These are phyloP conservation scores for Stenodera caucasica DNA, from an alignment of 2,888 invertebrate genomes.

Conservation along the genomic window DNA sequence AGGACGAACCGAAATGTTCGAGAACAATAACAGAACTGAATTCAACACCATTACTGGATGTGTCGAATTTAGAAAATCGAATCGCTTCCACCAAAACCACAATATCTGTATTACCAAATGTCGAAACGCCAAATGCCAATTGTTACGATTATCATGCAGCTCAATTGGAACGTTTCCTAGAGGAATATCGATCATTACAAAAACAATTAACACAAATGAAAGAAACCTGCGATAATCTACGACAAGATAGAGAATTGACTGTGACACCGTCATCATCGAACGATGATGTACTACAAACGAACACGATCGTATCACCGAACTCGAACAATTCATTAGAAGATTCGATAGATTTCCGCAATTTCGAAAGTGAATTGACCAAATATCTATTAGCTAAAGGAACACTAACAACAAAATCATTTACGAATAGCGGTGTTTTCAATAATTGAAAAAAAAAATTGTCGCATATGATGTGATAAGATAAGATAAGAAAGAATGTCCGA, in stretches of 20 bases:
- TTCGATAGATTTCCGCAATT: conserved; percentile 58
- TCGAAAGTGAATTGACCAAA: conserved; percentile 59
- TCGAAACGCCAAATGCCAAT: conserved; percentile 53
- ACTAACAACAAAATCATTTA: conserved; percentile 36
- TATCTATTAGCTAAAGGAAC: conserved; percentile 48
- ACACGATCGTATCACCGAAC: conserved; percentile 55
- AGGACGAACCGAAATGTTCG: conserved; percentile 51
- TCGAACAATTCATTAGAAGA: conserved; percentile 55
- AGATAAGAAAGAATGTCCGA: neutral
- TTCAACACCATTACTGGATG: conserved; percentile 66
- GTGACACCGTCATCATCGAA: conserved; percentile 44
- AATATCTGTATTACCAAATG: conserved; percentile 27
- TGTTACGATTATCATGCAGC: conserved; percentile 78
- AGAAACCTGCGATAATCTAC: conserved; percentile 72
- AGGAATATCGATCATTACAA: conserved; percentile 76
- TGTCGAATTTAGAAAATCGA: conserved; percentile 59
- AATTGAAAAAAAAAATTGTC: conserved; percentile 22
- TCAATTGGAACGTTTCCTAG: conserved; percentile 76
- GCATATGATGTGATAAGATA: neutral
- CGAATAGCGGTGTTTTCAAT: conserved; percentile 33
- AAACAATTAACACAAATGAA: conserved; percentile 81
- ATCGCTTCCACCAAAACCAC: conserved; percentile 37
- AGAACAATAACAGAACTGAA: conserved; percentile 50
- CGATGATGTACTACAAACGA: conserved; percentile 35
- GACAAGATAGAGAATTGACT: conserved; percentile 56